Evolutionary conservation across 2,797 vertebrate species (phyloP), one percentile per base, ranked within the genome.

Genomic region (Fringilla coelebs): DNA sequence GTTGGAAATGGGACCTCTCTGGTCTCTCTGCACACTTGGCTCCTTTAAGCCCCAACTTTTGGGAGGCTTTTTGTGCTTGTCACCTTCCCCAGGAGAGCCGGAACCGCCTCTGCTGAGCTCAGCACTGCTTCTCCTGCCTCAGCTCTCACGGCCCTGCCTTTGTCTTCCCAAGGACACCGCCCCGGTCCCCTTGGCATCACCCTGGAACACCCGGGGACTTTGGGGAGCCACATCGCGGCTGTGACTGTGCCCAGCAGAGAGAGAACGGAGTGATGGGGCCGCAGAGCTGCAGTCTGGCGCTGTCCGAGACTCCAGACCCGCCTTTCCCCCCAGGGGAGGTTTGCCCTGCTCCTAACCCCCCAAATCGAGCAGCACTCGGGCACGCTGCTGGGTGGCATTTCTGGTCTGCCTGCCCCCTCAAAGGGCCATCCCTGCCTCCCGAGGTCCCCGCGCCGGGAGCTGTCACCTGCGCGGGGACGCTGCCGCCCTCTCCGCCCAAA

Each of bases 41-140:
- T 75, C 41, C 84, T 71, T 60, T n/a, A 52, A 65, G 4, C 15
- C 32, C 8, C 17, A 40, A 49, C 60, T 7, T 36, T 8, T 51
- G 77, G 17, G 77, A 75, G 17, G 66, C n/a, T 84, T 79, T 90
- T 51, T 32, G 55, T 31, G 46, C n/a, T 58, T 10, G 20, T 57
- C 80, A 52, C 88, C 65, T 62, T 40, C 17, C 51, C 16, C 31
- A 5, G 14, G 6, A 14, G 86, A 88, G 80, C 38, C 0, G 9
- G 54, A 16, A 72, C 10, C 66, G 43, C 63, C 78, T 91, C 40
- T 93, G 93, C 91, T 92, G 84, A 89, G 89, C 93, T 92, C 94
- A 89, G 93, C 90, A 36, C 72, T 25, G 66, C 89, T 91, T 20
- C 74, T 87, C 49, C 81, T 2, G 51, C 55, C 74, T 89, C 73